A percentile compares a stretch with the other conserved stretches of the same genome.
Evolutionary conservation across 2,113 vertebrate genomes (phyloP).

Genomic region (Brevimyrus niger): DNA sequence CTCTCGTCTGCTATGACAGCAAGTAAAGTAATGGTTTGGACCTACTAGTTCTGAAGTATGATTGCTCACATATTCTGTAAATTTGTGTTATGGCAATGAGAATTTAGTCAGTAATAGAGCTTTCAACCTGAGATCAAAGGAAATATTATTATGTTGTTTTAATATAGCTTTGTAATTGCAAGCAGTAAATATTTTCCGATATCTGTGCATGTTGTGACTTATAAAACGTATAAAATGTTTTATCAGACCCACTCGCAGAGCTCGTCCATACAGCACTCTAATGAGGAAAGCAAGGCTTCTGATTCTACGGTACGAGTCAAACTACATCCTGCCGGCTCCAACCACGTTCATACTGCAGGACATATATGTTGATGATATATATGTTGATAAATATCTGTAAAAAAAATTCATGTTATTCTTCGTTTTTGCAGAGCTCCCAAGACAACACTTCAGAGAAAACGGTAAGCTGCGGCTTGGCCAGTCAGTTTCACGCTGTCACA

Average conservation of each 20-base stretch:
- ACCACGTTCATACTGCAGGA: neutral
- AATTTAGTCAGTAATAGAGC: neutral
- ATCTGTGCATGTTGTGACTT: neutral
- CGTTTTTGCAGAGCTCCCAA: neutral
- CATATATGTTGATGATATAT: neutral
- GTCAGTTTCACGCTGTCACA: neutral
- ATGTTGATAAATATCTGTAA: neutral
- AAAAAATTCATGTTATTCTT: neutral
- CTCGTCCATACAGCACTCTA: neutral
- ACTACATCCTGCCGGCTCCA: neutral
- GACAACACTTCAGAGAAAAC: constrained; percentile 1
- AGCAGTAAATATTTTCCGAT: neutral
- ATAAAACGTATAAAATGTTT: neutral
- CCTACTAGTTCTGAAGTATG: neutral
- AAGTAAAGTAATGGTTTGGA: neutral
- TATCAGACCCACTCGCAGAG: neutral
- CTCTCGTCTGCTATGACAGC: neutral
- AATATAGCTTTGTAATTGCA: neutral
- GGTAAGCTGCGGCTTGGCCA: neutral
- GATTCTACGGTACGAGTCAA: neutral
- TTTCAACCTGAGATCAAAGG: neutral
- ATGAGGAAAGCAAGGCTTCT: neutral
- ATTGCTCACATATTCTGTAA: neutral
- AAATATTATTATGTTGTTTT: neutral
- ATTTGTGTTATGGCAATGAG: neutral